phyloP scores from a whole-genome alignment of 2,888 invertebrate genomes.

The Pammene aurita region DNA sequence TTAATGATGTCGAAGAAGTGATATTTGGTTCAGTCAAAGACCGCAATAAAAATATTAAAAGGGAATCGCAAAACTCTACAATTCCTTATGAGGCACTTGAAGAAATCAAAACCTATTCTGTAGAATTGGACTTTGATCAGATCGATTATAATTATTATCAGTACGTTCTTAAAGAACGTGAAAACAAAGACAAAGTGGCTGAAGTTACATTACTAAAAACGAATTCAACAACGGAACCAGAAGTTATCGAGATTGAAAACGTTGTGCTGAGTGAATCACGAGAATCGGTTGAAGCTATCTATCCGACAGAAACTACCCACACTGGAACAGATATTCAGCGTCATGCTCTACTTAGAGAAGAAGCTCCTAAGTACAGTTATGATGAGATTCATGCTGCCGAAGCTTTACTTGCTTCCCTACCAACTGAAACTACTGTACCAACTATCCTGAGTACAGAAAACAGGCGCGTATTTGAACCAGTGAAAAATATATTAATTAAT shows the following conservation, averaged over 20 bases:
- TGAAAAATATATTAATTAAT: neutral
- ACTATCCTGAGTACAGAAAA: neutral
- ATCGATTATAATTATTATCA: conserved; percentile 66
- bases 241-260: neutral
- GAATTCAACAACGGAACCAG: neutral
- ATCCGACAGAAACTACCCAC: neutral
- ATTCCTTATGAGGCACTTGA: conserved; percentile 66
- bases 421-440: neutral
- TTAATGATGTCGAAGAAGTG: conserved; percentile 74
- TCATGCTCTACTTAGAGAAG: conserved; percentile 44
- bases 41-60: conserved; percentile 62
- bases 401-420: conserved; percentile 21
- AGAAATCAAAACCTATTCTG: conserved; percentile 69
- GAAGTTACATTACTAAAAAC: neutral
- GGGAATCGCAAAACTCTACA: conserved; percentile 41
- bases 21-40: conserved; percentile 86
- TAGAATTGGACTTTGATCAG: conserved; percentile 62
- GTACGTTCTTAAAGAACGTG: conserved; percentile 50
- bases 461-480: neutral
- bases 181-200: conserved; percentile 32
- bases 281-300: neutral
- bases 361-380: conserved; percentile 46
- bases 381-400: conserved; percentile 48
- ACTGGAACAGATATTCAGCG: neutral
- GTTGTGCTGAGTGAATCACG: neutral